Evolutionary conservation across 1,140 invertebrate genomes (phyloP).

Genomic region (Eurosta solidaginis): DNA sequence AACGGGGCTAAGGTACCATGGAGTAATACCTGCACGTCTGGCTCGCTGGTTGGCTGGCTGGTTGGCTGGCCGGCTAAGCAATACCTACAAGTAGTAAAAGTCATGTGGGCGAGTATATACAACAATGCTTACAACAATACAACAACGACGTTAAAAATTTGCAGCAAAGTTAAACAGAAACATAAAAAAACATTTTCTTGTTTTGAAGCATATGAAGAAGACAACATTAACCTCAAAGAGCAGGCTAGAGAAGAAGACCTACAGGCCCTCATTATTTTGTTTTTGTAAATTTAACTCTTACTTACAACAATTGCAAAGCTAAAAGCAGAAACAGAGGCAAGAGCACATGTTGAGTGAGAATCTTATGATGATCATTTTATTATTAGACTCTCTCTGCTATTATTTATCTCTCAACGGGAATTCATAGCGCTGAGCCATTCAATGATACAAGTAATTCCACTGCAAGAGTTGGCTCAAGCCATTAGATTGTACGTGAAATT

Average conservation of each 20-base stretch:
- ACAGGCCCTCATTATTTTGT: not conserved
- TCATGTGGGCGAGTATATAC: not conserved
- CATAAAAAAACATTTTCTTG: not conserved
- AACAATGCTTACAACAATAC: not conserved
- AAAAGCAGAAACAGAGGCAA: not conserved
- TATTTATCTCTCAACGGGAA: not conserved
- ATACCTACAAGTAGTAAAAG: not conserved
- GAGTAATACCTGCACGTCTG: not conserved
- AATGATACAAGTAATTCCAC: not conserved
- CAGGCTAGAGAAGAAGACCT: not conserved
- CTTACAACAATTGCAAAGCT: not conserved
- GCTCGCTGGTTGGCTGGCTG: too few relatives aligned
- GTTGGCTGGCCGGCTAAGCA: too few relatives aligned
- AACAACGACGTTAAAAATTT: too few relatives aligned
- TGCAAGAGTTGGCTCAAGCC: not conserved
- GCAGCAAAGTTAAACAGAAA: not conserved
- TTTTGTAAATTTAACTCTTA: slow-evolving; percentile 17
- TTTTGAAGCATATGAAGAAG: too few relatives aligned
- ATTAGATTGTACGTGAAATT: not conserved
- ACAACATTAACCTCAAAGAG: not conserved
- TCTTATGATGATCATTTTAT: not conserved
- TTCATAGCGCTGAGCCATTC: not conserved
- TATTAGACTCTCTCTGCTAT: not conserved
- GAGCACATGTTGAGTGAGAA: not conserved
- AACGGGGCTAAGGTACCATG: not conserved